phyloP scores from a whole-genome alignment of 2,113 vertebrate genomes.

The Aspidoscelis tigris region DNA sequence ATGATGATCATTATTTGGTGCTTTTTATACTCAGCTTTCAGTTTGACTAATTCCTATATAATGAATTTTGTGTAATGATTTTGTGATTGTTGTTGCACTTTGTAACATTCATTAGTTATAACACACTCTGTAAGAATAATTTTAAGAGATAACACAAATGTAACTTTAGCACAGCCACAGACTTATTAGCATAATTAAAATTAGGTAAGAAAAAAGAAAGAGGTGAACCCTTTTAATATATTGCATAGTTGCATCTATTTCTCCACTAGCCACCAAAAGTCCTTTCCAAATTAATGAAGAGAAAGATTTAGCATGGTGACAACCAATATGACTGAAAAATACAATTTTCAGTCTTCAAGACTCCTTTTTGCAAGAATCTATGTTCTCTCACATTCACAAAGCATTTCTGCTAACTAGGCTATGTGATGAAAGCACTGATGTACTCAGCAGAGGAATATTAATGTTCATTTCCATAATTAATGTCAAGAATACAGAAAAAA shows the following conservation, averaged over 20 bases:
- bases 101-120: too few relatives aligned
- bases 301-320: conserved; percentile 13
- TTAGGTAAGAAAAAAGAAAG: neutral
- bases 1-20: neutral
- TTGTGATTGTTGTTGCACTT: neutral
- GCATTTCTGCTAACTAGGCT: conserved; percentile 35
- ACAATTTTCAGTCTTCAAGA: conserved; percentile 21
- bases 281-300: neutral
- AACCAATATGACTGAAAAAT: neutral
- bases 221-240: neutral
- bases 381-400: conserved; percentile 10
- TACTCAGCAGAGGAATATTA: conserved; percentile 39
- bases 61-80: neutral
- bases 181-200: neutral
- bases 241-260: neutral
- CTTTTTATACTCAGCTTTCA: neutral
- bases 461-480: conserved; percentile 60
- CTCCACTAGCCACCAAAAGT: neutral
- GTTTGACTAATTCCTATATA: neutral
- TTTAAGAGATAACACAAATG: neutral
- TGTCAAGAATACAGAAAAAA: conserved; percentile 49
- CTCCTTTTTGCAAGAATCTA: conserved; percentile 34
- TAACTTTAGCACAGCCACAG: neutral
- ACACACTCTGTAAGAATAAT: too few relatives aligned
- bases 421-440: neutral